Evolutionary conservation across 2,797 vertebrate genomes (phyloP), one percentile per base, ranked within the genome.

Genomic region (Schizothorax lantsangensis): DNA sequence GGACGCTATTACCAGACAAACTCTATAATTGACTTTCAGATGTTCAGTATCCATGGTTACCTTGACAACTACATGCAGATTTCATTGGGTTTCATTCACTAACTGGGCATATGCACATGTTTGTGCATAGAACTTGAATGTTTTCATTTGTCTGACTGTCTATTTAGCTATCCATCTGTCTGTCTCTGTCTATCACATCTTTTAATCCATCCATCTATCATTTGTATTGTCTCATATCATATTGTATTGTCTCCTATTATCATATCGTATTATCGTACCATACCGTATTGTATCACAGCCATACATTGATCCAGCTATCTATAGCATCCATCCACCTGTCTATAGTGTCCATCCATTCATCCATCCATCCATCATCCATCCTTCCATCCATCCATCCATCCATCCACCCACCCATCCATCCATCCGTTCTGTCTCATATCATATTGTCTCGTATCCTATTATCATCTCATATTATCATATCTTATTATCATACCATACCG

Each of bases 1-100:
- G 23, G 54, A 43, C 1, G 21, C 14, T 36, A 30, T 17, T 38
- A 4, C 47, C 80, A n/a, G 40, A 45, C 26, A 30, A 73, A 74
- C 52, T 83, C 26, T 62, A 23, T 74, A 74, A 75, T 49, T 75
- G 72, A 40, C 72, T 77, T 64, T 77, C 45, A 49, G 30, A 49
- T 33, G 21, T 64, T 64, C 19, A 49, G 43, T 82, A 26, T 72
- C 49, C 19, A 72, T 36, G 33, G 81, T 85, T 72, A 43, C 77
- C 33, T 38, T 57, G 14, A 71, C 40, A 85, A 62, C 77, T 62
- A 30, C 23, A 38, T n/a, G 72, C 49, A 38, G 19, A 83, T 45
- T 57, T 45, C 26, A 73, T 57, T 59, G 52, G 6, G 52, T 38
- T n/a, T 57, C 52, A 59, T 78, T 78, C 49, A 78, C 30, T 77